Percentiles rank a stretch among this genome's conserved stretches.
These are phyloP conservation scores for Gopherus evgoodei DNA, from an alignment of 2,113 vertebrate species.

Conservation along the genomic window DNA sequence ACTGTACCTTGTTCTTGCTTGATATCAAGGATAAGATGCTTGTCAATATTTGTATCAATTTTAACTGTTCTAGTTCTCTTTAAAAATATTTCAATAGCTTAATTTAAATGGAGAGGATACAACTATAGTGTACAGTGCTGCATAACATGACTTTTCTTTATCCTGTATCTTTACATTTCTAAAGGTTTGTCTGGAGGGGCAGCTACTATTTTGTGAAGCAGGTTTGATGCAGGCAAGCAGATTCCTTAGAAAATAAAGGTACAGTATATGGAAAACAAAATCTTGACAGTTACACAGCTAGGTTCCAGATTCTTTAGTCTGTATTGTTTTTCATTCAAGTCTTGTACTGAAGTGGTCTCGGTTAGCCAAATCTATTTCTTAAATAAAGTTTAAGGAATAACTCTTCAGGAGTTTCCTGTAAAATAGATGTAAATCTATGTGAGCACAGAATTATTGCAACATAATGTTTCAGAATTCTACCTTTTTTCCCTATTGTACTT, in stretches of 20 bases:
- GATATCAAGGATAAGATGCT: background rate
- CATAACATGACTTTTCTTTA: background rate
- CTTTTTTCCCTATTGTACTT: background rate
- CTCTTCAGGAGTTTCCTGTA: background rate
- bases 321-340: background rate
- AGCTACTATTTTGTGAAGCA: background rate
- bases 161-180: background rate
- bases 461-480: background rate
- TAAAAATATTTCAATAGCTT: background rate
- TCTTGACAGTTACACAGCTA: background rate
- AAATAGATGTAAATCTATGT: background rate
- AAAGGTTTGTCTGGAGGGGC: background rate
- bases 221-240: background rate
- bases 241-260: background rate
- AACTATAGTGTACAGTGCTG: background rate
- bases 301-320: background rate
- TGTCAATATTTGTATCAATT: background rate
- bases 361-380: background rate
- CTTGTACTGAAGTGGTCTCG: constrained; percentile 2
- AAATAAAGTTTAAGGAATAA: constrained; percentile 2
- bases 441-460: constrained; percentile 37
- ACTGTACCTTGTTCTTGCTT: constrained; percentile 2
- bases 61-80: background rate
- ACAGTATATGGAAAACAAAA: background rate
- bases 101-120: constrained; percentile 43